Evolutionary conservation across 2,113 vertebrate genomes (phyloP), one percentile per base, ranked within the genome.

Genomic region (Romanogobio albipinnatus): DNA sequence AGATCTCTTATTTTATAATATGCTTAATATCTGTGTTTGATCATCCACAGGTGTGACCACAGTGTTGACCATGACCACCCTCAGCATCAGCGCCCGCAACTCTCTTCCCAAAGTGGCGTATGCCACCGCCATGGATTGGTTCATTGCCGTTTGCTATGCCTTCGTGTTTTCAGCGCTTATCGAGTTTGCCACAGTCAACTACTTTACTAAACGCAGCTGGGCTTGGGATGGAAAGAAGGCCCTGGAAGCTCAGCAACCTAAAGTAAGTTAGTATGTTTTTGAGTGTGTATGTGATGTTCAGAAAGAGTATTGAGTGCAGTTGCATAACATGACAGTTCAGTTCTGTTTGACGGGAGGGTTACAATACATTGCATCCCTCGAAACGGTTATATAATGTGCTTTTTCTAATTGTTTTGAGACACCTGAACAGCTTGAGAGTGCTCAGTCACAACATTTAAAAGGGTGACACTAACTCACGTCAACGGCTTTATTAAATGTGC

Each of bases 201-300:
- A 99, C 91, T 99, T 99, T 89, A 99, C 98, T 80, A 99, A 99
- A 91, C 94, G 98, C 90, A 97, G 97, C 90, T 99, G 98, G 98
- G 98, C 98, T 19, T 99, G 98, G 98, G 98, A 99, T 78, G 98
- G 98, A n/a, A 99, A 99, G 88, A 99, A 99, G 88, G 98, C 97
- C 5, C 91, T 95, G 92, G 97, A 99, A 89, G 97, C 96, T 19
- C 96, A 97, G 49, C 97, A 97, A 91, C 96, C 96, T 87, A 99
- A 98, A 96, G 98, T 98, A 84, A 49, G 85, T 84, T 62, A 62
- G 10, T 47, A 2, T 51, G 24, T 9, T 26, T 39, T 26, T 22
- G 11, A 9, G 15, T 47, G 49, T 71, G 36, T 64, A 14, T 49
- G 7, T 78, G n/a, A 8, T 22, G 76, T 70, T 45, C 7, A 26